Conservation (phyloP, 2,113 vertebrate genomes). For the Abramis brama region DNA sequence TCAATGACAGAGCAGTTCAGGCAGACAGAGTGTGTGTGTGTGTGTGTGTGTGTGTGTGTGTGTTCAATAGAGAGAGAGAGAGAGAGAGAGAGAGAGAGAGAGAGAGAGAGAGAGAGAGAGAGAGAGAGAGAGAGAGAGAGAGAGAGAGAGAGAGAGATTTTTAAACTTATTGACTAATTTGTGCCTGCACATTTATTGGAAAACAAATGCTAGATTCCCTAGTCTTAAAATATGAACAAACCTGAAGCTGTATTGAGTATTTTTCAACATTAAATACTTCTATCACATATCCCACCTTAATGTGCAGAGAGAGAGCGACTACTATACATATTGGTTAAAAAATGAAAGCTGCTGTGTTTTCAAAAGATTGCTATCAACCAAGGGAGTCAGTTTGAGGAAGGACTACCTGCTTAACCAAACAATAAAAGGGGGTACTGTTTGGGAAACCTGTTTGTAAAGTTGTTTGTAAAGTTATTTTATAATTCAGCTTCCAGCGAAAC, state of each 20-base stretch:
- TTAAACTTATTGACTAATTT: constrained; percentile 21
- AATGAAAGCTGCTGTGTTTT: neutral
- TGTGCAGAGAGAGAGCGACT: neutral
- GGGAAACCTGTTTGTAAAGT: neutral
- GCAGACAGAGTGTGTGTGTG: constrained; percentile 27
- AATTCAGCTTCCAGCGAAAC: too few relatives aligned
- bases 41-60: too few relatives aligned
- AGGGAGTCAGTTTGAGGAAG: neutral
- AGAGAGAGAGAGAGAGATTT: neutral
- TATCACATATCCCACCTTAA: neutral
- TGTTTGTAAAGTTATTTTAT: neutral
- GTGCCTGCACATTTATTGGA: neutral
- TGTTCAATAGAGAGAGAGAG: neutral
- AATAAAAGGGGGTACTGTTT: neutral
- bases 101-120: neutral
- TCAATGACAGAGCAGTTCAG: constrained; percentile 46
- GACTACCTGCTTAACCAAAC: neutral
- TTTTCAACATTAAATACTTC: neutral
- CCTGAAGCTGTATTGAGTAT: neutral
- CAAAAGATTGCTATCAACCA: neutral
- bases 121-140: too few relatives aligned
- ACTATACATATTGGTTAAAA: neutral
- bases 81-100: too few relatives aligned
- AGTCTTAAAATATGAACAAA: neutral
- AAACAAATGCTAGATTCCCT: neutral